Evolutionary conservation across 2,888 invertebrate species (phyloP).

Genomic region (Ecdyonurus torrentis): DNA sequence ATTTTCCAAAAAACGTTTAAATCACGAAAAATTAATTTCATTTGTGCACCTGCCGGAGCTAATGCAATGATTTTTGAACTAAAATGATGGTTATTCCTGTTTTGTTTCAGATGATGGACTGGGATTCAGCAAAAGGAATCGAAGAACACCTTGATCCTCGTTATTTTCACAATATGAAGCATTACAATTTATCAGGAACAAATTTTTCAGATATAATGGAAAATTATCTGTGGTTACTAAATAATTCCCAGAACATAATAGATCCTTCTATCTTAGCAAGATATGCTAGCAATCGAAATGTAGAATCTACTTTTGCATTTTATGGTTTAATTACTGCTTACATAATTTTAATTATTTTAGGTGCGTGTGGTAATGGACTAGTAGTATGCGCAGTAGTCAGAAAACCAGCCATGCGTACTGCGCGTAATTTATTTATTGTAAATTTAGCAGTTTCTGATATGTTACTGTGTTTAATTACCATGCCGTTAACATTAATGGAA

Average conservation of each 20-base stretch:
- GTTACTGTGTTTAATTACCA: constrained; percentile 72
- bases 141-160: not conserved
- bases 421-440: constrained; percentile 83
- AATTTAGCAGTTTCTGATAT: constrained; percentile 78
- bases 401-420: constrained; percentile 79
- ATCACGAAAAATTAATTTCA: too few species aligned
- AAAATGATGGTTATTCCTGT: not conserved
- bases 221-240: not conserved
- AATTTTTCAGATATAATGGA: not conserved
- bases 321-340: constrained; percentile 51
- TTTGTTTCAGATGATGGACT: not conserved
- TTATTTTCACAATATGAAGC: not conserved
- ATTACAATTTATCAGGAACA: not conserved
- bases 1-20: too few species aligned
- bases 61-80: too few species aligned
- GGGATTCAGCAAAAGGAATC: not conserved
- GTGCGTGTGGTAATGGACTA: constrained; percentile 69
- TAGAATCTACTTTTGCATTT: constrained; percentile 48
- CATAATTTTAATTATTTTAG: constrained; percentile 57
- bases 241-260: not conserved
- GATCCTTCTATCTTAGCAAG: constrained; percentile 1
- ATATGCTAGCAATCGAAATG: constrained; percentile 38
- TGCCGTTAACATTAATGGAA: constrained; percentile 78
- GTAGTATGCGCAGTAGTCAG: constrained; percentile 64
- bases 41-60: too few species aligned